Conservation (phyloP, 2,888 invertebrate genomes). For the Scaptomyza flava region DNA sequence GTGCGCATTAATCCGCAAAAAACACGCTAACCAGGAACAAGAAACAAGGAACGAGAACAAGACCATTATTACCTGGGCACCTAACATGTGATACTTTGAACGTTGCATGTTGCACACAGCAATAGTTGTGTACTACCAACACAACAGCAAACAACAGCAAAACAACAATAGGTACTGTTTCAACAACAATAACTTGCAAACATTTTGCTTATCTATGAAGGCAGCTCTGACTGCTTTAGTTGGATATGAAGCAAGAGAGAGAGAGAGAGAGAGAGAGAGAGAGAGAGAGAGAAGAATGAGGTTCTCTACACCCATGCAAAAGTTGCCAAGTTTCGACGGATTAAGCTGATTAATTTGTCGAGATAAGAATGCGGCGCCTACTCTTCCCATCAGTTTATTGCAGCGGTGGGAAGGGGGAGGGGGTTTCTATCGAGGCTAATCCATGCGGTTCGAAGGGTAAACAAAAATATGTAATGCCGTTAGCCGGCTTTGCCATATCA, state of each 20-base stretch:
- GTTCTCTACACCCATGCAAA: constrained; percentile 56
- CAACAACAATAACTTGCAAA: constrained; percentile 64
- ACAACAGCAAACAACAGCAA: constrained; percentile 20
- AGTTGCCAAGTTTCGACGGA: constrained; percentile 74
- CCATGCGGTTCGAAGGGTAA: constrained; percentile 75
- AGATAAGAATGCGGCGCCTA: constrained; percentile 75
- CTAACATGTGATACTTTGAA: constrained; percentile 72
- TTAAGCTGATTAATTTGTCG: constrained; percentile 80
- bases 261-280: neutral
- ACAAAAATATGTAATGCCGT: constrained; percentile 75
- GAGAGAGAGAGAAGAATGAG: neutral
- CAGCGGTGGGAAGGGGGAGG: no score
- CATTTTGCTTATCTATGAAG: constrained; percentile 71
- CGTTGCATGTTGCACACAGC: constrained; percentile 73
- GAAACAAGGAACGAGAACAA: constrained; percentile 8
- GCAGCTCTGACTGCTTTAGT: constrained; percentile 56
- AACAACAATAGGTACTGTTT: constrained; percentile 40
- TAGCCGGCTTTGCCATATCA: constrained; percentile 63
- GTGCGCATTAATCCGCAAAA: constrained; percentile 66
- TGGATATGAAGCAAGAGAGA: neutral
- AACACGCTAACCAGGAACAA: constrained; percentile 61
- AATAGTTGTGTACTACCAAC: constrained; percentile 23
- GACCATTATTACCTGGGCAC: constrained; percentile 55
- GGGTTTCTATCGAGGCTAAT: constrained; percentile 50
- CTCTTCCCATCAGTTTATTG: constrained; percentile 4